Conservation (phyloP, 2,113 vertebrate species). For the Albula glossodonta region DNA sequence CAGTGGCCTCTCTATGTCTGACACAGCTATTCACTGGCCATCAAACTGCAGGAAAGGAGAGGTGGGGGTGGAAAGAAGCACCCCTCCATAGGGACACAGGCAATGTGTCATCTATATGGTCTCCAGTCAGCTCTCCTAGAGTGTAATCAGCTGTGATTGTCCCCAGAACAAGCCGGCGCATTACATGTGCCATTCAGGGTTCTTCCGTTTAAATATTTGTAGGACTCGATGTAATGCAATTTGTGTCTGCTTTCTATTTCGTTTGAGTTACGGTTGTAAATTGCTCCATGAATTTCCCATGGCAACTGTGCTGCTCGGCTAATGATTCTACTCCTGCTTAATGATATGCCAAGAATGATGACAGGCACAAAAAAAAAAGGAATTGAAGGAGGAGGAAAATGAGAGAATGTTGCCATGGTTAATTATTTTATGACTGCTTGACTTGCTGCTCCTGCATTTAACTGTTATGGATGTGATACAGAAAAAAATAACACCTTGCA, state of each 20-base stretch:
- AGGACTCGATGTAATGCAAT: conserved; percentile 31
- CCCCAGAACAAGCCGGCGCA: not conserved
- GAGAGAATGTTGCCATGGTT: not conserved
- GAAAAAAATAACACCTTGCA: not conserved
- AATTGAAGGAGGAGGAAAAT: conserved; percentile 10
- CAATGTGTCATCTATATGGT: not conserved
- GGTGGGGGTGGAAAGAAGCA: not conserved
- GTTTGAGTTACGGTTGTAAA: conserved; percentile 51
- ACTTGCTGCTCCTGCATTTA: not conserved
- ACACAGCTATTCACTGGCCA: not conserved
- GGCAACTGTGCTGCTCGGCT: conserved; percentile 55
- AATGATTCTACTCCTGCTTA: conserved; percentile 52
- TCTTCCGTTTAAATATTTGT: conserved; percentile 31
- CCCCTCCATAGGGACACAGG: not conserved
- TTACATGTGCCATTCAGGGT: conserved; percentile 4
- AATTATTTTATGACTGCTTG: not conserved
- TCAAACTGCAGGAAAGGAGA: not conserved
- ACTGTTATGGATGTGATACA: not conserved
- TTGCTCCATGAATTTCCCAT: conserved; percentile 55
- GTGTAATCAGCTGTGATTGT: not conserved
- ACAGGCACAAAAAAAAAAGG: conserved; percentile 23
- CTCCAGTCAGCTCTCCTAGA: not conserved
- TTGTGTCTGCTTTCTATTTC: conserved; percentile 36
- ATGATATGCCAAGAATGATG: conserved; percentile 44
- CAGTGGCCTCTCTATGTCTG: not conserved